Percentiles rank a stretch among this genome's conserved stretches.
These are phyloP conservation scores for Chauna torquata DNA, from an alignment of 2,113 vertebrate species.

Conservation along the genomic window DNA sequence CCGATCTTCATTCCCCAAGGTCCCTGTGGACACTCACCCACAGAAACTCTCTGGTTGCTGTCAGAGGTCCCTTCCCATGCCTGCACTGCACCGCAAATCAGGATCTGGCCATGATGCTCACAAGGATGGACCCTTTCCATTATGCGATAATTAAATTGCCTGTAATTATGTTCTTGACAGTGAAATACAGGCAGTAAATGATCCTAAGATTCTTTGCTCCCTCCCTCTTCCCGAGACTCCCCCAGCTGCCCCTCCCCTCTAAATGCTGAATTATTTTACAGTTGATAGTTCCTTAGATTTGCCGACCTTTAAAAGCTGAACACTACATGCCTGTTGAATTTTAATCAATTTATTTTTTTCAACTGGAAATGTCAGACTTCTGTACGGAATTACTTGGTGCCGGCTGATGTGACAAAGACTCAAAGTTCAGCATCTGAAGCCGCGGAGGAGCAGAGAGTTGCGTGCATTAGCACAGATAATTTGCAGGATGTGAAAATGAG, in stretches of 20 bases:
- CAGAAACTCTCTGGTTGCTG: accelerated
- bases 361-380: conserved; percentile 83
- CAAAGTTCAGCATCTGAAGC: conserved; percentile 80
- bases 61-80: background rate
- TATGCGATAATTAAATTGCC: conserved; percentile 60
- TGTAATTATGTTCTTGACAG: conserved; percentile 54
- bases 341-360: conserved; percentile 86
- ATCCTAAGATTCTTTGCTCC: background rate
- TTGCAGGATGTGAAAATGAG: conserved; percentile 70
- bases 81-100: background rate
- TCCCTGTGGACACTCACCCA: background rate
- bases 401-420: conserved; percentile 78
- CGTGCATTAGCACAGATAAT: conserved; percentile 71
- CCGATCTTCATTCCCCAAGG: background rate
- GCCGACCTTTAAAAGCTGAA: conserved; percentile 82
- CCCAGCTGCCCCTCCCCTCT: conserved; percentile 36
- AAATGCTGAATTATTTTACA: conserved; percentile 82
- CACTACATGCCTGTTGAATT: conserved; percentile 81
- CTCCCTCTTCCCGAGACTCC: background rate
- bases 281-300: conserved; percentile 80
- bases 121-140: conserved; percentile 5
- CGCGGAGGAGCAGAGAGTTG: conserved; percentile 42
- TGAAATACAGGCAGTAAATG: conserved; percentile 45
- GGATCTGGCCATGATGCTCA: background rate
- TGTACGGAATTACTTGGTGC: conserved; percentile 74